A percentile compares a stretch with the other conserved stretches of the same genome.
Conservation (phyloP, 1,140 invertebrate genomes). For the Ceratina japonica region DNA sequence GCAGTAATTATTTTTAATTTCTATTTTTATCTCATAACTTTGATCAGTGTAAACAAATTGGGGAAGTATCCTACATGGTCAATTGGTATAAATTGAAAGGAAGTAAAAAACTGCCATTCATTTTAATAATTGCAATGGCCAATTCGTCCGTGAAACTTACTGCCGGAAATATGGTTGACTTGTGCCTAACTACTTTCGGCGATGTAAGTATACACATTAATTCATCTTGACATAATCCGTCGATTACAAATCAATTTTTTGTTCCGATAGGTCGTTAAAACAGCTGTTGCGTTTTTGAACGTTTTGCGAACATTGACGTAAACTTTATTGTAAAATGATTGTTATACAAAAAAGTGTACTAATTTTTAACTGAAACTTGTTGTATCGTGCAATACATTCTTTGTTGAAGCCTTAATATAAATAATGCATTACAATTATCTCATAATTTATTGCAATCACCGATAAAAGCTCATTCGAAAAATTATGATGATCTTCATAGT, state of each 20-base stretch:
- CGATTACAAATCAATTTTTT: too few species aligned
- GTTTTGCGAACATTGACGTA: constrained; percentile 23
- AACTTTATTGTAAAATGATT: neutral
- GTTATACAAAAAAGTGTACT: neutral
- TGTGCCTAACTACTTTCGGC: constrained; percentile 55
- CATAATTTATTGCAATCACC: too few species aligned
- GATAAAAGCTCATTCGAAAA: neutral
- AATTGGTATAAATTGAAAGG: constrained; percentile 56
- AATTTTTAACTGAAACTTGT: too few species aligned
- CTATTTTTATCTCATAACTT: neutral
- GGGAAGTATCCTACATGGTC: constrained; percentile 53
- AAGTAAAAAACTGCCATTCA: constrained; percentile 40
- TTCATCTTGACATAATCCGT: too few species aligned
- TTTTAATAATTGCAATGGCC: constrained; percentile 60
- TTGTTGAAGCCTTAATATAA: too few species aligned
- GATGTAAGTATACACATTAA: constrained; percentile 54
- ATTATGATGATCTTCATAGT: constrained; percentile 19
- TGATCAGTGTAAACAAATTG: constrained; percentile 54
- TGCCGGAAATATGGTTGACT: constrained; percentile 52
- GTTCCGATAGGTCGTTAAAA: constrained; percentile 31
- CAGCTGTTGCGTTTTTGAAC: constrained; percentile 36
- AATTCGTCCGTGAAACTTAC: constrained; percentile 53
- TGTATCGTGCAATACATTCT: too few species aligned
- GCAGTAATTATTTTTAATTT: neutral
- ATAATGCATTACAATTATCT: too few species aligned